Conservation (phyloP, 2,888 invertebrate species). For the Xanthia togata region DNA sequence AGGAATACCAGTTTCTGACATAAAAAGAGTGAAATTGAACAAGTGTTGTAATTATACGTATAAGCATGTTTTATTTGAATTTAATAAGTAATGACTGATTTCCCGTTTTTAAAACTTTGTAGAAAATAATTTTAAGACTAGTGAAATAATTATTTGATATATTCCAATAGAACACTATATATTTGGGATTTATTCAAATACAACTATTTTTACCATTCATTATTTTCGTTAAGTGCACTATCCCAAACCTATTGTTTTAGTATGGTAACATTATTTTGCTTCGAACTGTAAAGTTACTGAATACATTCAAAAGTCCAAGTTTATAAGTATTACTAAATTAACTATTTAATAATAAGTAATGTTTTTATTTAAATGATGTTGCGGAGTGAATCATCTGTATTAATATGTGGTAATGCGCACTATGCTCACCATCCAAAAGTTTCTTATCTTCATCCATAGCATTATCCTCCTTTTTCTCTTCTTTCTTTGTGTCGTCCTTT, state of each 20-base stretch:
- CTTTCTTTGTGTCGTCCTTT: conserved; percentile 90
- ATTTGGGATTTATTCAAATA: background rate
- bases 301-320: background rate
- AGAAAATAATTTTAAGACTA: background rate
- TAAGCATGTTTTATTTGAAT: too few relatives aligned
- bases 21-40: background rate
- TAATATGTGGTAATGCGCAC: too few relatives aligned
- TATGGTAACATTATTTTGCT: background rate
- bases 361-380: too few relatives aligned
- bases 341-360: background rate
- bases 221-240: background rate
- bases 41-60: too few relatives aligned
- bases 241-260: background rate
- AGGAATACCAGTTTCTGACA: background rate
- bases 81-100: background rate
- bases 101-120: background rate
- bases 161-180: background rate
- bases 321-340: too few relatives aligned
- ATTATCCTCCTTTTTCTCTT: conserved; percentile 86
- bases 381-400: too few relatives aligned
- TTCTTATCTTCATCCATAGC: conserved; percentile 92
- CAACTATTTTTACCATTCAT: background rate
- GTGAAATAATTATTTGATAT: background rate
- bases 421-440: conserved; percentile 92
- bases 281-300: background rate